Conservation (phyloP, 2,797 vertebrate genomes). For the Gorsachius magnificus region DNA sequence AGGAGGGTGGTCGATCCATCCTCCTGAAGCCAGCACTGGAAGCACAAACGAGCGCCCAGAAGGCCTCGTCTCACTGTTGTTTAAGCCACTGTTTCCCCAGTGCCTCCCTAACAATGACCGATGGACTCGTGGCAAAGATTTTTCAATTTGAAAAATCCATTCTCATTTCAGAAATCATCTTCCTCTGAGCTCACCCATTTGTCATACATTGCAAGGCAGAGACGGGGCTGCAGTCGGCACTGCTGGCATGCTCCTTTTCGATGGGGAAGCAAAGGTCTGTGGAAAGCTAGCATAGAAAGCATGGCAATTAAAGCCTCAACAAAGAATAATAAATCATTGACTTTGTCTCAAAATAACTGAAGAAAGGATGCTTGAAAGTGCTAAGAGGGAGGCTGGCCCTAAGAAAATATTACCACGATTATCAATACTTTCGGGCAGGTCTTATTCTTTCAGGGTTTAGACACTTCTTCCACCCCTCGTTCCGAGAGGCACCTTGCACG, state of each 20-base stretch:
- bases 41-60: not conserved
- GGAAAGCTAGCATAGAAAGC: not conserved
- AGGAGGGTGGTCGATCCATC: fast-evolving
- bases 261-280: not conserved
- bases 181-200: not conserved
- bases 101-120: not conserved
- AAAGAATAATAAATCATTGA: not conserved
- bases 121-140: not conserved
- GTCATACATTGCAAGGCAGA: not conserved
- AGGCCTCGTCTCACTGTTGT: not conserved
- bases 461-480: not conserved
- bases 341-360: not conserved
- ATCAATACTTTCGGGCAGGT: not conserved
- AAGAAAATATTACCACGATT: not conserved
- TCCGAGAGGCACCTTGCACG: not conserved
- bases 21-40: not conserved
- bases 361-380: not conserved
- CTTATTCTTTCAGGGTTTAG: not conserved
- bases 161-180: not conserved
- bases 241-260: not conserved
- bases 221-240: not conserved
- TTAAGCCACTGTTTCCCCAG: not conserved
- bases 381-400: not conserved
- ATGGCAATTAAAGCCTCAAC: not conserved
- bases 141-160: slow-evolving; percentile 2